These are phyloP conservation scores for Drosophila grimshawi DNA, from an alignment of 1,140 invertebrate genomes.

Conservation along the genomic window DNA sequence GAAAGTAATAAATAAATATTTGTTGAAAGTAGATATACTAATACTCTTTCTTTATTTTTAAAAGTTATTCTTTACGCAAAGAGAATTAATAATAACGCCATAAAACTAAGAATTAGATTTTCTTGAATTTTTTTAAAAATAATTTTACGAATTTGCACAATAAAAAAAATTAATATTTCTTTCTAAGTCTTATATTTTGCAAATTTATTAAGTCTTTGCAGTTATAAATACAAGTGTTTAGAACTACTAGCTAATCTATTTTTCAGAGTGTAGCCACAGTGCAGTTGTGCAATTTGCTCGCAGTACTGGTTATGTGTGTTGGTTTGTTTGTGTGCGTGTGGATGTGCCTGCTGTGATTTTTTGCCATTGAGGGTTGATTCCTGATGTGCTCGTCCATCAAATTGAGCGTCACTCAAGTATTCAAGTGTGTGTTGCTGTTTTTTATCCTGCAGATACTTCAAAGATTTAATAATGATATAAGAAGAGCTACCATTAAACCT, in stretches of 20 bases:
- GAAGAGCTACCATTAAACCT: conserved; percentile 68
- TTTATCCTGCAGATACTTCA: conserved; percentile 65
- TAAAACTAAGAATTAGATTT: too few relatives aligned
- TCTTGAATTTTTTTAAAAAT: too few relatives aligned
- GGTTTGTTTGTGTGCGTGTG: neutral
- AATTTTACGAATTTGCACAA: too few relatives aligned
- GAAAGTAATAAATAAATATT: too few relatives aligned
- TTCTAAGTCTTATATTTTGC: too few relatives aligned
- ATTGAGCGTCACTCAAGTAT: conserved; percentile 79
- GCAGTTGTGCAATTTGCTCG: conserved; percentile 65
- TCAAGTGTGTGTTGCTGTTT: conserved; percentile 73
- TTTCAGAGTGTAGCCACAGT: conserved; percentile 12
- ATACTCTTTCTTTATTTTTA: too few relatives aligned
- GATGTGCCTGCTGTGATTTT: conserved; percentile 73
- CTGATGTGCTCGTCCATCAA: conserved; percentile 71
- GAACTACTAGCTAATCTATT: neutral
- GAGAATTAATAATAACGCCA: too few relatives aligned
- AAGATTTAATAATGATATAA: conserved; percentile 83
- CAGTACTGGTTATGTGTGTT: neutral
- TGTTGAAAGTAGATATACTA: too few relatives aligned
- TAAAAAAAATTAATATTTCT: too few relatives aligned
- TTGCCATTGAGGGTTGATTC: conserved; percentile 63
- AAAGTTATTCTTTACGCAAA: too few relatives aligned
- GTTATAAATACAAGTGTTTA: too few relatives aligned
- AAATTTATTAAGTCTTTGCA: too few relatives aligned